phyloP scores from a whole-genome alignment of 2,797 vertebrate species.

The Adelosebastes latens region DNA sequence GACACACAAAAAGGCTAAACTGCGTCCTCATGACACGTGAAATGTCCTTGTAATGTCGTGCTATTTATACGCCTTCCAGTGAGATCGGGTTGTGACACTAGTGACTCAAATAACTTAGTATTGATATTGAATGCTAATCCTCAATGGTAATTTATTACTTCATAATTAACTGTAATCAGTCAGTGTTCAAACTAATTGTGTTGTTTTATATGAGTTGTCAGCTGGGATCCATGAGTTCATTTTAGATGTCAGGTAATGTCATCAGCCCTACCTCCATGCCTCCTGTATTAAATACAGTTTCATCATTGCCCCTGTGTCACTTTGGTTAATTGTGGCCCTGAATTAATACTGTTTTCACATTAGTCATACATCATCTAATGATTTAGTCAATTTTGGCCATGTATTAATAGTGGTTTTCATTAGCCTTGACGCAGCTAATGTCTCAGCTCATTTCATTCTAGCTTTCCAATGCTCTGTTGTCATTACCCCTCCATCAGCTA shows the following conservation, averaged over 20 bases:
- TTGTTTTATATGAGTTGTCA: not conserved
- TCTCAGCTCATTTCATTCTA: constrained; percentile 36
- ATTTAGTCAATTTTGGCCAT: not conserved
- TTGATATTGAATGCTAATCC: not conserved
- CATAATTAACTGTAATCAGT: not conserved
- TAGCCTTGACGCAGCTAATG: constrained; percentile 30
- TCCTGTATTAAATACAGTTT: not conserved
- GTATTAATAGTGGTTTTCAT: constrained; percentile 34
- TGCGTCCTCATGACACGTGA: rapidly evolving
- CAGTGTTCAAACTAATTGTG: not conserved
- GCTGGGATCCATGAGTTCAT: not conserved
- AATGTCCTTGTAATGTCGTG: too few species aligned
- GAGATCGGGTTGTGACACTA: too few species aligned
- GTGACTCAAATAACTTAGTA: not conserved
- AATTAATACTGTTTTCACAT: constrained; percentile 24
- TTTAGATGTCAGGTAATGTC: not conserved
- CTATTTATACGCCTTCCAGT: too few species aligned
- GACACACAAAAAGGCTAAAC: too few species aligned
- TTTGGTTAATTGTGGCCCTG: constrained; percentile 2
- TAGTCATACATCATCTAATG: constrained; percentile 38
- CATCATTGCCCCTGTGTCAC: not conserved
- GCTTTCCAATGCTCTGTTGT: constrained; percentile 29
- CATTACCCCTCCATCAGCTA: constrained; percentile 16
- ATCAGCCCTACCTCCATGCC: not conserved
- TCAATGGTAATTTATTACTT: not conserved